Evolutionary conservation across 92 coral and sea anemone species (phyloP).

Genomic region (Epizoanthus scotinus): DNA sequence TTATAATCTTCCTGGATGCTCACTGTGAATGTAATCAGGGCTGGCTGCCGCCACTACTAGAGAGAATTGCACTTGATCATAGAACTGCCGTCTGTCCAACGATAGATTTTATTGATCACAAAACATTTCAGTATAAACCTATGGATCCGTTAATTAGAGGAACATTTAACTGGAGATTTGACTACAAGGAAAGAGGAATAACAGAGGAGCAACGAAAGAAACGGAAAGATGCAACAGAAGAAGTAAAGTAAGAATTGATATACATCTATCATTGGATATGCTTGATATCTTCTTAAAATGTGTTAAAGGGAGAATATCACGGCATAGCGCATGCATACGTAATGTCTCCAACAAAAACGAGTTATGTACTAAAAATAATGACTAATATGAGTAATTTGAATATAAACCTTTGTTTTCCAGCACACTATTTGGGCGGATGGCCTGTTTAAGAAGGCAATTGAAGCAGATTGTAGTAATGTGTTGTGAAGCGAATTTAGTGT

Average conservation of each 20-base stretch:
- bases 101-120: constrained; percentile 97
- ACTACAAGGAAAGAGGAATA: constrained; percentile 91
- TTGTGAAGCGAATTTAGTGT: too few species aligned
- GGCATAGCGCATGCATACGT: too few species aligned
- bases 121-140: constrained; percentile 93
- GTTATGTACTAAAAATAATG: too few species aligned
- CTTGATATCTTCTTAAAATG: too few species aligned
- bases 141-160: constrained; percentile 97
- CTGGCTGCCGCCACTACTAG: constrained; percentile 98
- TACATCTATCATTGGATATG: too few species aligned
- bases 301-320: too few species aligned
- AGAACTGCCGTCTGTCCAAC: constrained; percentile 96
- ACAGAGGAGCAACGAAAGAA: constrained; percentile 71
- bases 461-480: too few species aligned
- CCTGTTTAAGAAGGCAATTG: too few species aligned
- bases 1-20: constrained; percentile 88
- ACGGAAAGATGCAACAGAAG: constrained; percentile 91
- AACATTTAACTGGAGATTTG: constrained; percentile 98
- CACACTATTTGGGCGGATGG: too few species aligned
- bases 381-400: too few species aligned
- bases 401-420: too few species aligned
- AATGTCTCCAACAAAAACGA: too few species aligned
- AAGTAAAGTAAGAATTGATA: constrained; percentile 67
- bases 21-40: constrained; percentile 96
- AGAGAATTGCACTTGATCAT: constrained; percentile 84